These are phyloP conservation scores for Laothoe populi DNA, from an alignment of 2,888 invertebrate genomes.

Conservation along the genomic window DNA sequence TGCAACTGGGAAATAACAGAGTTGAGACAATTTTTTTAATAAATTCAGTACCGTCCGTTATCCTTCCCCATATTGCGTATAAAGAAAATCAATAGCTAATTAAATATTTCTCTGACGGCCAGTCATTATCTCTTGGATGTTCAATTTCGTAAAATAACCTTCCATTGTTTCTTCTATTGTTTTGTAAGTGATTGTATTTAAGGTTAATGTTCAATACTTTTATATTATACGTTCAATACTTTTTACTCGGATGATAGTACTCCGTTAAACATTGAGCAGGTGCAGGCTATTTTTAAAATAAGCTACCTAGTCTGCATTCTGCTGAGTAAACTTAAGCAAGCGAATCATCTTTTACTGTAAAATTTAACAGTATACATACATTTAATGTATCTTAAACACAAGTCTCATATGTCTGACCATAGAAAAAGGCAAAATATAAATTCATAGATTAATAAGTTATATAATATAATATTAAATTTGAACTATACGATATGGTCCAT, in stretches of 20 bases:
- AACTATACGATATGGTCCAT: too few species aligned
- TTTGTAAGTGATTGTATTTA: neutral
- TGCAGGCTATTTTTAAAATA: conserved; percentile 15
- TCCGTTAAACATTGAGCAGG: neutral
- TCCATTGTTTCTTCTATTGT: neutral
- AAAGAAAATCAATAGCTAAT: neutral
- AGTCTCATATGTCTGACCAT: too few species aligned
- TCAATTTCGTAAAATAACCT: neutral
- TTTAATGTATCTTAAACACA: neutral
- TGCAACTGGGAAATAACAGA: too few species aligned
- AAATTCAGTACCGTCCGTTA: too few species aligned
- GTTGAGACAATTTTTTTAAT: too few species aligned
- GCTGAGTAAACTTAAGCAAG: neutral
- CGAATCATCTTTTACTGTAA: too few species aligned
- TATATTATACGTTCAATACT: neutral
- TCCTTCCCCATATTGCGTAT: neutral
- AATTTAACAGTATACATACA: too few species aligned
- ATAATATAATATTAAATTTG: too few species aligned
- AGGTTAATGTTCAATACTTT: neutral
- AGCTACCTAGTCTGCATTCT: too few species aligned
- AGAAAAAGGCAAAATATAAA: too few species aligned
- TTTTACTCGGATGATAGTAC: neutral
- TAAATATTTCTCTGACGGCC: neutral
- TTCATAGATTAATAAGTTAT: too few species aligned
- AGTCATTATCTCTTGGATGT: neutral